Base-by-base conservation (phyloP, 2,888 invertebrate species). In the Drosophila anomelani region DNA sequence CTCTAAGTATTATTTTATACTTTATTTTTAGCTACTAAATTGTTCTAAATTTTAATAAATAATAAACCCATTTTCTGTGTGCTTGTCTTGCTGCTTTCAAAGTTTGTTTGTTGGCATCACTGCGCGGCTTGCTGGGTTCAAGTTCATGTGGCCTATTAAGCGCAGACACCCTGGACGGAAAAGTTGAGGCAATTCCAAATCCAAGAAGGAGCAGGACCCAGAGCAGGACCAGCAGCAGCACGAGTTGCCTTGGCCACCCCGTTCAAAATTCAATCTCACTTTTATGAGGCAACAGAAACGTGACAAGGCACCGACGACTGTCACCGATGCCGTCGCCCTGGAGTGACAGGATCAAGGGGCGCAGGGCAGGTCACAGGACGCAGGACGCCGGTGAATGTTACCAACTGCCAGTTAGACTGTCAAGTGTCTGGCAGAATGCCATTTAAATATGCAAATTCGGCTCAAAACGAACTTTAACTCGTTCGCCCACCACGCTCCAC, bases 371-470 rank as follows among this genome's bases (percentile, higher is more conserved):
- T 1, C 6, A 15, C 29, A 8, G 26, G 26, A 12, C n/a, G 38
- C 41, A 47, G 68, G 20, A 20, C 26, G 38, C 7, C 8, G 57
- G 62, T 59, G 77, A 80, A 81, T 80, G 74, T 80, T 80, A 49
- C 67, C 73, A 76, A 64, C 58, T 69, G 61, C 36, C 71, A 57
- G 53, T 72, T 49, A 63, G 82, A 62, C 73, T 76, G 81, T 71
- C 78, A 79, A 81, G 85, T 85, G 83, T 58, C 79, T 64, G 66
- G 71, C 83, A 74, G 80, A 81, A 76, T 78, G 79, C 80, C 87
- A 86, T 88, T 86, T 86, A 80, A 88, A 86, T 86, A 86, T 86
- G 86, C 77, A 86, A 86, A 86, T 86, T 88, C 80, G 62, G 71
- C 76, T 80, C 74, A 76, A 77, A 79, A 77, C 75, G 86, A 88